Conservation (phyloP, 2,888 invertebrate genomes). For the Dromius quadrimaculatus region DNA sequence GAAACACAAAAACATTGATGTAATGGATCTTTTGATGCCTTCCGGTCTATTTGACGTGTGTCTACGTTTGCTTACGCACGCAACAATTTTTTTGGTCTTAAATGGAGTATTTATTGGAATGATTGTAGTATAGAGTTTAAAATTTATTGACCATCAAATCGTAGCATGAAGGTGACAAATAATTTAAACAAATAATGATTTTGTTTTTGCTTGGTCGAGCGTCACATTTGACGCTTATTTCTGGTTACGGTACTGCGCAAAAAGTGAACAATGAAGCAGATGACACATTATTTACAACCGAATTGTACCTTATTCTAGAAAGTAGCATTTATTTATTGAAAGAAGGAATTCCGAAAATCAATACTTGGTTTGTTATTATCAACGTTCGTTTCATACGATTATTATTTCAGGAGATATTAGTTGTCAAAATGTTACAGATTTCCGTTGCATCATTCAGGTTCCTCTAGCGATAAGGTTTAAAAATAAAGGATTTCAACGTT, state of each 20-base stretch:
- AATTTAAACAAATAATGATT: conserved; percentile 29
- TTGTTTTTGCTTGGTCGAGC: conserved; percentile 26
- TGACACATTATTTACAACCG: not conserved
- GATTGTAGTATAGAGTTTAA: too few species aligned
- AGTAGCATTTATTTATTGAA: not conserved
- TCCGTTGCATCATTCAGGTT: too few species aligned
- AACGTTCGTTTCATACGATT: too few species aligned
- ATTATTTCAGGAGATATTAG: too few species aligned
- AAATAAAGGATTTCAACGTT: too few species aligned
- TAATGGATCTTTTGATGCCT: conserved; percentile 21
- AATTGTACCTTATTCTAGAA: not conserved
- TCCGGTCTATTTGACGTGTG: conserved; percentile 20
- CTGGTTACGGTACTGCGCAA: conserved; percentile 33
- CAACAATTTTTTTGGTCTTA: not conserved
- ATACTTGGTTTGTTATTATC: too few species aligned
- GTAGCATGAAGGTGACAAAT: conserved; percentile 22
- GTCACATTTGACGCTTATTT: conserved; percentile 26
- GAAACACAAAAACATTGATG: conserved; percentile 17
- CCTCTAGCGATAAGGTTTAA: too few species aligned
- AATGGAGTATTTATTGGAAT: too few species aligned
- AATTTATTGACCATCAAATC: conserved; percentile 27
- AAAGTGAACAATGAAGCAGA: conserved; percentile 27
- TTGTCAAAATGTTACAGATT: too few species aligned
- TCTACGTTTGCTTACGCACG: conserved; percentile 15
- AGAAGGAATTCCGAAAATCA: too few species aligned